Evolutionary conservation across 2,113 vertebrate species (phyloP), one percentile per base, ranked within the genome.

Genomic region (Tachuris rubrigastra): DNA sequence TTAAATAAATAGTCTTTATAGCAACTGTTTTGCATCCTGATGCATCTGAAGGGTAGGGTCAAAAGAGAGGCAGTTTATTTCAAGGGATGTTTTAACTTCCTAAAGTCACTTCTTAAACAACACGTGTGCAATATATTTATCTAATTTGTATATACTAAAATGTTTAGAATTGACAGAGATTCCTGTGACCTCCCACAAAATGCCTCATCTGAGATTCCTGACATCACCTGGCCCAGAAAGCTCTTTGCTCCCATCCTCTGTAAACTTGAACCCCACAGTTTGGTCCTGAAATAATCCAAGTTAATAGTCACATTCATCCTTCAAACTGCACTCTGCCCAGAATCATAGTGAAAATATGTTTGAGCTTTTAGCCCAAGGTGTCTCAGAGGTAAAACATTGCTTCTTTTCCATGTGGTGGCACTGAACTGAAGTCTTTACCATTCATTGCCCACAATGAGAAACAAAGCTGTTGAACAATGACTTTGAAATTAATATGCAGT

Each of bases 111-210:
- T 63, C 25, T 46, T 53, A 55, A 63, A 50, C 8, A 55, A 14
- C 35, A 58, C 2, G 7, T 30, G 42, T 3, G 1, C 31, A 39
- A 33, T 15, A 12, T 46, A 39, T 2, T 0, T 17, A 6, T 23
- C 10, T 18, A 42, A 1, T 31, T 14, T 22, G 5, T 8, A 35
- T 21, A 31, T 20, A 44, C 5, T 31, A 31, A 81, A 47, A 44
- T 20, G 60, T n/a, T 65, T 50, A 74, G 20, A 66, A 92, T 69
- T 72, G 37, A 62, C 5, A 5, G 0, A 1, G 22, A 65, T 75
- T 79, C n/a, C 25, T 7, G 3, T 28, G 22, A 76, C 16, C 3
- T 79, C 20, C 31, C 58, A 53, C 30, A 67, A 63, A 89, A 68
- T 6, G 2, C 11, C 19, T 81, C 47, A 25, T 24, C 39, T 76